Evolutionary conservation across 2,888 invertebrate genomes (phyloP).

Genomic region (Onchidella celtica): DNA sequence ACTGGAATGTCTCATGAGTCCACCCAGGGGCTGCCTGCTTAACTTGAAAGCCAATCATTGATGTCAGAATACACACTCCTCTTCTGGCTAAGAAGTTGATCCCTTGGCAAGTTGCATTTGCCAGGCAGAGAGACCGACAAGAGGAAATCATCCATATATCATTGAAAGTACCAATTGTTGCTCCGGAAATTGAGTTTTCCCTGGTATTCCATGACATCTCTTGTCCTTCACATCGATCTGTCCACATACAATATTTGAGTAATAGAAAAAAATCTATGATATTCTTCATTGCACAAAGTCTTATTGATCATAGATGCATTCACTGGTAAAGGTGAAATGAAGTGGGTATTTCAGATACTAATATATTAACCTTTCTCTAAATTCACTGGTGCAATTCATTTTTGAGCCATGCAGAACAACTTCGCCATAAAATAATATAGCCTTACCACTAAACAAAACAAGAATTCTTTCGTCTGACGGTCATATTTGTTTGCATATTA

Average conservation of each 20-base stretch:
- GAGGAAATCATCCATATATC: slow-evolving; percentile 55
- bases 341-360: too few species aligned
- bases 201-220: slow-evolving; percentile 30
- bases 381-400: too few species aligned
- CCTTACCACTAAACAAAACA: too few species aligned
- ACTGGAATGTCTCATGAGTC: slow-evolving; percentile 46
- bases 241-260: too few species aligned
- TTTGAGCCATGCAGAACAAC: too few species aligned
- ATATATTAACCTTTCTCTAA: too few species aligned
- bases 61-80: slow-evolving; percentile 56
- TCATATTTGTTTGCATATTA: too few species aligned
- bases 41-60: background rate
- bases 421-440: too few species aligned
- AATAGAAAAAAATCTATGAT: background rate
- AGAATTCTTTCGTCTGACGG: too few species aligned
- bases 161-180: background rate
- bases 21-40: slow-evolving; percentile 41
- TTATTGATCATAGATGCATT: too few species aligned
- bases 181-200: background rate
- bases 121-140: slow-evolving; percentile 55
- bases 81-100: slow-evolving; percentile 52
- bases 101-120: slow-evolving; percentile 46
- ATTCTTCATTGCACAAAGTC: too few species aligned
- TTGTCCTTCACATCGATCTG: slow-evolving; percentile 49
- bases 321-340: too few species aligned